Percentiles rank a stretch among this genome's conserved stretches.
Conservation (phyloP, 1,140 invertebrate species). For the Trichogramma pretiosum region DNA sequence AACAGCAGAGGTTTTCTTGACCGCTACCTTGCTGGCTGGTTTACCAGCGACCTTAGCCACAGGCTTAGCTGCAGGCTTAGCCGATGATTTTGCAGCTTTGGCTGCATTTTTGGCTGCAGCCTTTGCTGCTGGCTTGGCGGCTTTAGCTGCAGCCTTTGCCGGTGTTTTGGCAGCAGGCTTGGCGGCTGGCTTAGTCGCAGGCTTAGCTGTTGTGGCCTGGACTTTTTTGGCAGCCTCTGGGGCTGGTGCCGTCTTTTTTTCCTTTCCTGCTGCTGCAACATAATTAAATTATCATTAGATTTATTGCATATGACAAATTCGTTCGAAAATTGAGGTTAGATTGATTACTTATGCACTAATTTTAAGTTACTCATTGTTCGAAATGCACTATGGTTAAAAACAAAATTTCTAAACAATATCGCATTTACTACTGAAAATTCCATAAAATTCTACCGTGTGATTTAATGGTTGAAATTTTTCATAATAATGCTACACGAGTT, state of each 20-base stretch:
- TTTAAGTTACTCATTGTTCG: too few species aligned
- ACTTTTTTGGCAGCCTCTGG: conserved; percentile 36
- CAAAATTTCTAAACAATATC: too few species aligned
- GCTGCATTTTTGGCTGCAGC: conserved; percentile 39
- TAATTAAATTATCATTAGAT: too few species aligned
- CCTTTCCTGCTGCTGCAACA: too few species aligned
- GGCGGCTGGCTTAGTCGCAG: conserved; percentile 35
- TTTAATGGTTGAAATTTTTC: too few species aligned
- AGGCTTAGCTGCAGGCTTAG: conserved; percentile 47
- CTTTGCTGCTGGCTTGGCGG: conserved; percentile 49
- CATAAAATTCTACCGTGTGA: too few species aligned
- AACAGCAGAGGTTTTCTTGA: conserved; percentile 49
- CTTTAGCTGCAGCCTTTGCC: conserved; percentile 41
- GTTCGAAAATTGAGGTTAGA: too few species aligned
- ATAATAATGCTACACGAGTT: too few species aligned
- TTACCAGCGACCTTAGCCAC: conserved; percentile 45
- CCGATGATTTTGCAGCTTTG: conserved; percentile 40
- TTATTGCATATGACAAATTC: too few species aligned
- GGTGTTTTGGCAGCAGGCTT: conserved; percentile 40
- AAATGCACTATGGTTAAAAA: too few species aligned
- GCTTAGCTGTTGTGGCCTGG: conserved; percentile 22
- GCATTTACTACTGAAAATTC: too few species aligned
- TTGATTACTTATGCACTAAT: too few species aligned
- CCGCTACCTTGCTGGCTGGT: conserved; percentile 54
- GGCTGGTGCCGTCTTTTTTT: conserved; percentile 37